Evolutionary conservation across 2,113 vertebrate species (phyloP), one percentile per base, ranked within the genome.

Genomic region (Benitochromis conjunctus): DNA sequence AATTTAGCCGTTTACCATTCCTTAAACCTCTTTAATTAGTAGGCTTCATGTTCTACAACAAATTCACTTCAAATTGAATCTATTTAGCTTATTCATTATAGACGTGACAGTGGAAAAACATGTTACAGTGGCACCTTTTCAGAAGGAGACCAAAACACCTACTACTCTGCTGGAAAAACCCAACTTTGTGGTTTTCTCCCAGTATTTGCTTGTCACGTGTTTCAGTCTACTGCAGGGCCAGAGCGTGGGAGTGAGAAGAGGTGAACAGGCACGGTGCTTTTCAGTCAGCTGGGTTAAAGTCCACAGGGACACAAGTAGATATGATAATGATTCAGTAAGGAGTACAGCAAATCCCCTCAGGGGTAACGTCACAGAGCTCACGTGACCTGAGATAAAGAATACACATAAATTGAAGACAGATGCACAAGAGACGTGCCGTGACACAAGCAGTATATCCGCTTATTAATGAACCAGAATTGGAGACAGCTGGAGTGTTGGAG

Each of bases 211-310:
- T 57, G 76, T 86, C 85, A 81, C 14, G 8, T 58, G 80, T 86
- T 85, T 66, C 31, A 31, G 26, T 81, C 53, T 24, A 38, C 21
- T 46, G 43, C 5, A 53, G 71, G 62, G 19, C 7, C 38, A 57
- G 60, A 14, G 16, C 3, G 6, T 21, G 76, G n/a, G 66, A 71
- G 55, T 31, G 56, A 29, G 54, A 43, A 24, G 66, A 54, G 60
- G 55, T 41, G 77, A 43, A 41, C 3, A 5, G 24, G n/a, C 34
- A 77, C 2, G 2, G 16, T 55, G 34, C 16, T 46, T 55, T 43
- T 46, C 41, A n/a, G 34, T 8, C 54, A 56, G 36, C 13, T 43
- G 81, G 81, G 69, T 85, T 80, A 74, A 92, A 87, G 88, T 92
- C 87, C 62, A 82, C 16, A 54, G 41, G 60, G 55, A 34, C 83